Evolutionary conservation across 2,113 vertebrate species (phyloP), one percentile per base, ranked within the genome.

Genomic region (Podocnemis expansa): DNA sequence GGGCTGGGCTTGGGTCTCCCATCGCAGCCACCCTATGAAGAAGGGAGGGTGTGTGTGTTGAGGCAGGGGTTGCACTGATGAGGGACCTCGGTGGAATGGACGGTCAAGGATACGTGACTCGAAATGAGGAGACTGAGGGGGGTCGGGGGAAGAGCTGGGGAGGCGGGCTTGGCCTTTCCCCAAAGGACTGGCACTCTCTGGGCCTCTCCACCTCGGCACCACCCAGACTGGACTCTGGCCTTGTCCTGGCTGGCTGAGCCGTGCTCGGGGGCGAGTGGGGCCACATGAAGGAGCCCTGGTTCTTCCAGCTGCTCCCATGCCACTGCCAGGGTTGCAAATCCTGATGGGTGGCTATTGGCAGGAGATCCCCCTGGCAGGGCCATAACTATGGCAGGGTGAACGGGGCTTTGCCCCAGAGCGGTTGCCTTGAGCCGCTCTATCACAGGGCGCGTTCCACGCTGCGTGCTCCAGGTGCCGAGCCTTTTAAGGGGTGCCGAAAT

Each of bases 221-320:
- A 2, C 10, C 22, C 7, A 14, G 10, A 6, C 29, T 21, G 34
- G 34, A 21, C 63, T 38, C 43, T 10, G 10, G 1, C 25, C 45
- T 25, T 1, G 7, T 16, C 3, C 5, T 5, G 22, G 38, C 49
- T 21, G 73, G 47, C 31, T 0, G 1, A 85, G 22, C 76, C n/a
- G 21, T 31, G 83, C 0, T 0, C 80, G 3, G 29, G 29, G 10
- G 51, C 90, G 25, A 0, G 1, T 56, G 80, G 88, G 0, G 0
- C 0, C 0, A 19, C 43, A 8, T 34, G 25, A 16, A 70, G 80
- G 21, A 17, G 34, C 49, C 52, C 82, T n/a, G 80, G 41, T 34
- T 70, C 41, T 24, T 85, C 78, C 34, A 31, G 55, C 27, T 38
- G 55, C 8, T 41, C 27, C 63, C 8, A 10, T 76, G 24, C 34